Conservation (phyloP, 2,113 vertebrate genomes). For the Dendrocopos noguchii region DNA sequence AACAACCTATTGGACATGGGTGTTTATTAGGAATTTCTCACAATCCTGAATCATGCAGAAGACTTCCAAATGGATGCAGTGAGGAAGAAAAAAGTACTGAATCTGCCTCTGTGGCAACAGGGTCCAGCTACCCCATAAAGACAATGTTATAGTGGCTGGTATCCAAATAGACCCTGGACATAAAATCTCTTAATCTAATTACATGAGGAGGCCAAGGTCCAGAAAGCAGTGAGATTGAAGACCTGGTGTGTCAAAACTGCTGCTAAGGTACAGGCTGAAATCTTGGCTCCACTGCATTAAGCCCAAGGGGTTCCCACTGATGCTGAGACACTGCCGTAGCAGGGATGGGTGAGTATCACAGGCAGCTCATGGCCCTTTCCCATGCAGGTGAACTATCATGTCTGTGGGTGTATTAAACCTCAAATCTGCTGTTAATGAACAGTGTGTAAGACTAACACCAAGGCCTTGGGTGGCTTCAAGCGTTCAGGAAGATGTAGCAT, state of each 20-base stretch:
- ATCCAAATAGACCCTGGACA: neutral
- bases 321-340: neutral
- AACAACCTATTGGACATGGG: neutral
- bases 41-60: neutral
- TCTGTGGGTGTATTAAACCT: neutral
- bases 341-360: fast-evolving
- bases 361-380: neutral
- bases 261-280: neutral
- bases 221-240: neutral
- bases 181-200: neutral
- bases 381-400: neutral
- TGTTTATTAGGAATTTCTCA: neutral
- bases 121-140: neutral
- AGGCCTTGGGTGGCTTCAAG: neutral
- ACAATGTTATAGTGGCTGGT: neutral
- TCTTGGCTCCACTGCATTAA: neutral
- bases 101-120: neutral
- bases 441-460: neutral
- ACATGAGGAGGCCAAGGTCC: neutral
- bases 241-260: neutral
- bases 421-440: neutral
- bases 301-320: fast-evolving
- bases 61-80: neutral
- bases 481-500: neutral
- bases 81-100: neutral